A percentile compares a stretch with the other conserved stretches of the same genome.
These are phyloP conservation scores for Ceratosolen solmsi DNA, from an alignment of 1,140 invertebrate species.

Conservation along the genomic window DNA sequence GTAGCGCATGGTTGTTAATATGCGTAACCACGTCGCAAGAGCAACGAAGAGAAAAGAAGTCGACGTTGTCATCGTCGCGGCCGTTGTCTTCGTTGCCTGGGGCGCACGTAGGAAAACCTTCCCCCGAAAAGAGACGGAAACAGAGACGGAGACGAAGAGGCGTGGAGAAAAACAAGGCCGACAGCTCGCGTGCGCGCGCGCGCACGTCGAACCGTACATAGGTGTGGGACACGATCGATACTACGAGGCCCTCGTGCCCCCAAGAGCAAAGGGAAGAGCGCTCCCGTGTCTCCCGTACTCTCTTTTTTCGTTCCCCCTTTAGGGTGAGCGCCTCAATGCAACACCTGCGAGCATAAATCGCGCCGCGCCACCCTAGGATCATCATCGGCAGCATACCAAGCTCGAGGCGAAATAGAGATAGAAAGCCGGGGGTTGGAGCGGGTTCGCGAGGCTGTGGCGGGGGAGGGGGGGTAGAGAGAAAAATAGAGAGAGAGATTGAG, in stretches of 20 bases:
- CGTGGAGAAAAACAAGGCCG: constrained; percentile 17
- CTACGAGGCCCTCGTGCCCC: constrained; percentile 31
- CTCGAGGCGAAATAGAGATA: background rate
- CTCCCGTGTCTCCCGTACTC: background rate
- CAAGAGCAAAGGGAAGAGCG: constrained; percentile 6
- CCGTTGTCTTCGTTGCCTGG: background rate
- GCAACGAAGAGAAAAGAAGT: background rate
- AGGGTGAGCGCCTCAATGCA: constrained; percentile 21
- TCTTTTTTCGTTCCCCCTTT: background rate
- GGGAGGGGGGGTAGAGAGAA: background rate
- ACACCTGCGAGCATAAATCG: constrained; percentile 54
- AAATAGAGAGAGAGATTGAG: no score
- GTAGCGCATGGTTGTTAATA: background rate
- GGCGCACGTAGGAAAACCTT: constrained; percentile 20
- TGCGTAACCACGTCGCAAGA: background rate
- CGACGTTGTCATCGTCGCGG: background rate
- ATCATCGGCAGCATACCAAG: constrained; percentile 24
- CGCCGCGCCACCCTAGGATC: constrained; percentile 40
- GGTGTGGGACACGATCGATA: constrained; percentile 30
- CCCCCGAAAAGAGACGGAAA: background rate
- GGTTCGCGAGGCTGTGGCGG: no score
- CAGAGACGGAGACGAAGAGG: background rate
- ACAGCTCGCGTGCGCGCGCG: background rate
- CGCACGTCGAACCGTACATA: background rate
- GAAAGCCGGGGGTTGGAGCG: background rate